Percentiles rank a stretch among this genome's conserved stretches.
These are phyloP conservation scores for Diploscapter pachys DNA, from an alignment of 1,140 invertebrate genomes.

Conservation along the genomic window DNA sequence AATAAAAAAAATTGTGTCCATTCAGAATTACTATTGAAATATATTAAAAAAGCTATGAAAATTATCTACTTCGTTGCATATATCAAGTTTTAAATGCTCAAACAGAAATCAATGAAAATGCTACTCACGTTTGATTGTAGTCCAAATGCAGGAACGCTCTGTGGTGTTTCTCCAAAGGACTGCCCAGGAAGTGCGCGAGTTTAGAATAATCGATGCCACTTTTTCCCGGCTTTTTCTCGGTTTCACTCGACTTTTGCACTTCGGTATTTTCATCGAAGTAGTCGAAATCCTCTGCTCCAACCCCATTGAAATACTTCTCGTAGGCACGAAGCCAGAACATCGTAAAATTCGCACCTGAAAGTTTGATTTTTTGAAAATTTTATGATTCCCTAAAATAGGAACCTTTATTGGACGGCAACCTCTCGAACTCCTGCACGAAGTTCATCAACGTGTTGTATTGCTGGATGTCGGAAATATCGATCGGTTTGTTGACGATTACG, in stretches of 20 bases:
- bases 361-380: neutral
- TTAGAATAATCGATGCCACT: neutral
- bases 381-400: slow-evolving; percentile 29
- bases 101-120: neutral
- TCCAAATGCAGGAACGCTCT: slow-evolving; percentile 14
- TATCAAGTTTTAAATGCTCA: neutral
- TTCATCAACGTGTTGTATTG: slow-evolving; percentile 30
- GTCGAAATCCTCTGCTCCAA: slow-evolving; percentile 34
- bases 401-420: slow-evolving; percentile 11
- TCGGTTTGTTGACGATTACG: slow-evolving; percentile 51
- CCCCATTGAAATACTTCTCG: slow-evolving; percentile 14
- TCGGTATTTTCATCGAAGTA: slow-evolving; percentile 33
- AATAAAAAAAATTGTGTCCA: neutral
- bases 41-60: slow-evolving; percentile 1
- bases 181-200: slow-evolving; percentile 13
- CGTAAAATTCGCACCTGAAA: slow-evolving; percentile 38
- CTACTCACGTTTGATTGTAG: slow-evolving; percentile 14
- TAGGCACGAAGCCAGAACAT: slow-evolving; percentile 51
- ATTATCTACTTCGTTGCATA: neutral
- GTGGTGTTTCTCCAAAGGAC: slow-evolving; percentile 34
- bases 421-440: slow-evolving; percentile 54
- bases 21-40: neutral
- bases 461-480: slow-evolving; percentile 41
- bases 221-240: neutral
- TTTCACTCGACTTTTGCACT: neutral